Evolutionary conservation across 2,888 invertebrate genomes (phyloP).

Genomic region (Amitus sp.): DNA sequence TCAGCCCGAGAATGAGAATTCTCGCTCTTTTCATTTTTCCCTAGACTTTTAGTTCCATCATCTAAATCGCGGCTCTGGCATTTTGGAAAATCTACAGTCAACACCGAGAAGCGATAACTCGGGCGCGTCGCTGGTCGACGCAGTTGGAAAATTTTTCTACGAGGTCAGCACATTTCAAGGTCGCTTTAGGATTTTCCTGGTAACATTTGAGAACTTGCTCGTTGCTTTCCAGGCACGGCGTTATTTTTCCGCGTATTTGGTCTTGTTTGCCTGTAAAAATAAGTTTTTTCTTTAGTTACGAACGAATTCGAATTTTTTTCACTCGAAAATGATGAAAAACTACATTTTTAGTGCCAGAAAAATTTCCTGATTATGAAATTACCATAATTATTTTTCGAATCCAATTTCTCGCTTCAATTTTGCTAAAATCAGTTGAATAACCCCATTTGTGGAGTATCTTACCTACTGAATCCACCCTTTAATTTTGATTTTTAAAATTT

Average conservation of each 20-base stretch:
- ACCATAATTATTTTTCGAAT: too few relatives aligned
- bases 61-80: not conserved
- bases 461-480: too few relatives aligned
- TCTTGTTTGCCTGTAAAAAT: slow-evolving; percentile 17
- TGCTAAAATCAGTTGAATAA: too few relatives aligned
- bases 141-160: slow-evolving; percentile 73
- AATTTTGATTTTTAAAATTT: too few relatives aligned
- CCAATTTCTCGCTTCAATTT: too few relatives aligned
- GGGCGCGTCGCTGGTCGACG: slow-evolving; percentile 70
- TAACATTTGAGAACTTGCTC: slow-evolving; percentile 72
- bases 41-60: not conserved
- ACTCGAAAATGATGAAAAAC: too few relatives aligned
- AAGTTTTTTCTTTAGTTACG: not conserved
- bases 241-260: slow-evolving; percentile 27
- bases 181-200: slow-evolving; percentile 70
- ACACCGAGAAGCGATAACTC: slow-evolving; percentile 59
- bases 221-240: slow-evolving; percentile 70
- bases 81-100: slow-evolving; percentile 37
- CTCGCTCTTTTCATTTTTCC: too few relatives aligned
- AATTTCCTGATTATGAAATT: too few relatives aligned
- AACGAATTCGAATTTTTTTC: too few relatives aligned
- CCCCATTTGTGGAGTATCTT: too few relatives aligned
- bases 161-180: slow-evolving; percentile 71
- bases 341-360: too few relatives aligned
- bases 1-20: not conserved